Percentiles rank a stretch among this genome's conserved stretches.
Conservation (phyloP, 1,140 invertebrate genomes). For the Diabrotica undecimpunctata region DNA sequence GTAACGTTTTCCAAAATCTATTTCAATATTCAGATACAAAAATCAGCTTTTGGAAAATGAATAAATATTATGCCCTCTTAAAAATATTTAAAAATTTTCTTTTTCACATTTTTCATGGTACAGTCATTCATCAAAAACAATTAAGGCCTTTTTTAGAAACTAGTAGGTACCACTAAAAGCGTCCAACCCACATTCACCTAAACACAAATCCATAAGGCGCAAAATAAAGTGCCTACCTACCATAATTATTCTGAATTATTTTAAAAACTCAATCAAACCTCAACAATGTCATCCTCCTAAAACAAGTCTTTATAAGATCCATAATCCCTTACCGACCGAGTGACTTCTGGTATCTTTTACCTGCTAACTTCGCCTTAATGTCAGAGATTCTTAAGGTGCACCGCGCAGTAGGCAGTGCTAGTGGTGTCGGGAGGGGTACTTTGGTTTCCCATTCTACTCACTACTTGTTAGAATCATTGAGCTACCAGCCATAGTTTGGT, state of each 20-base stretch:
- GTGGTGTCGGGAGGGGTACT: slow-evolving; percentile 25
- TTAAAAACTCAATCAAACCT: slow-evolving; percentile 21
- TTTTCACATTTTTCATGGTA: too few relatives aligned
- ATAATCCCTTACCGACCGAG: slow-evolving; percentile 9
- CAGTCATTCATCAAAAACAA: not conserved
- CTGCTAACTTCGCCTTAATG: slow-evolving; percentile 27
- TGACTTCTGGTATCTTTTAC: slow-evolving; percentile 13
- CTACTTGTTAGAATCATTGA: slow-evolving; percentile 44
- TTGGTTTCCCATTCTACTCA: slow-evolving; percentile 39
- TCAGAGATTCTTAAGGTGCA: slow-evolving; percentile 25
- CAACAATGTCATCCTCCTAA: slow-evolving; percentile 5
- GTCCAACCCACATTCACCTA: not conserved
- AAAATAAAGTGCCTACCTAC: slow-evolving; percentile 11
- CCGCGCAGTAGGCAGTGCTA: slow-evolving; percentile 35
- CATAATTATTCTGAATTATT: slow-evolving; percentile 19
- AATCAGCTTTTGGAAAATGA: too few relatives aligned
- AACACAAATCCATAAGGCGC: not conserved
- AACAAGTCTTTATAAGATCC: slow-evolving; percentile 7
- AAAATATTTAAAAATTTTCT: too few relatives aligned
- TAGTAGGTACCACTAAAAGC: not conserved
- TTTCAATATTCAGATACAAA: too few relatives aligned
- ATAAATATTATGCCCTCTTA: too few relatives aligned
- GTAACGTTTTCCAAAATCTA: too few relatives aligned
- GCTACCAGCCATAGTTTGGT: slow-evolving; percentile 45
- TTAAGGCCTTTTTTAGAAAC: not conserved